A percentile compares a stretch with the other conserved stretches of the same genome.
phyloP scores from a whole-genome alignment of 2,797 vertebrate species.

The Typhlichthys subterraneus region DNA sequence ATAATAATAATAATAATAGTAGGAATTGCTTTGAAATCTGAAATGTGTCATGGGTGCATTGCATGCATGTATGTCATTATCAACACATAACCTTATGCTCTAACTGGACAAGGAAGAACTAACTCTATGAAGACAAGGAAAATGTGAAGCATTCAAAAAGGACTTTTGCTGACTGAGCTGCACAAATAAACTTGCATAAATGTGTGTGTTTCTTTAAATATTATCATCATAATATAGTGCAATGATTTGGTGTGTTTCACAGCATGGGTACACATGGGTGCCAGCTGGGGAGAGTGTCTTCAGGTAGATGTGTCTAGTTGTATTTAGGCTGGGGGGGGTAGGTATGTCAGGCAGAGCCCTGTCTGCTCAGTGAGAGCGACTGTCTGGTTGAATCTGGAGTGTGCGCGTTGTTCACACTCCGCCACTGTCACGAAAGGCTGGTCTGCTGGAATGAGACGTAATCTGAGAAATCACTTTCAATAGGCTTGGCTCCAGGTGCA shows the following conservation, averaged over 20 bases:
- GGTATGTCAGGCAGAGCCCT: constrained; percentile 71
- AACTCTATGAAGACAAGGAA: no score
- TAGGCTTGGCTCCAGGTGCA: constrained; percentile 70
- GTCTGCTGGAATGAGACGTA: constrained; percentile 76
- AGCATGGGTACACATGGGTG: constrained; percentile 3
- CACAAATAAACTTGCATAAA: no score
- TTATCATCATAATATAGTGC: not conserved
- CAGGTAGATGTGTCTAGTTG: constrained; percentile 43
- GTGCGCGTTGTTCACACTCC: constrained; percentile 38
- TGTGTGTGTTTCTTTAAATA: no score
- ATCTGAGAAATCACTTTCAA: constrained; percentile 85
- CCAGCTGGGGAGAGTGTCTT: constrained; percentile 19
- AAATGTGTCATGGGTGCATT: no score
- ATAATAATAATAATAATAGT: no score
- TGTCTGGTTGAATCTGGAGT: constrained; percentile 82
- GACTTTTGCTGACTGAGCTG: no score
- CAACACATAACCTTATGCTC: no score
- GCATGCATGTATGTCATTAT: no score
- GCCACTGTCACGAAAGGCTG: constrained; percentile 64
- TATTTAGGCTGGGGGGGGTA: constrained; percentile 66
- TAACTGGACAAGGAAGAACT: no score
- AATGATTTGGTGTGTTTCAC: not conserved
- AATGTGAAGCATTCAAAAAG: no score
- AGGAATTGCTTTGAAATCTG: no score
- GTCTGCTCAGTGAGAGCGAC: constrained; percentile 67